Percentiles rank a stretch among this genome's conserved stretches.
phyloP scores from a whole-genome alignment of 2,797 vertebrate genomes.

The Poliocrania exsul region DNA sequence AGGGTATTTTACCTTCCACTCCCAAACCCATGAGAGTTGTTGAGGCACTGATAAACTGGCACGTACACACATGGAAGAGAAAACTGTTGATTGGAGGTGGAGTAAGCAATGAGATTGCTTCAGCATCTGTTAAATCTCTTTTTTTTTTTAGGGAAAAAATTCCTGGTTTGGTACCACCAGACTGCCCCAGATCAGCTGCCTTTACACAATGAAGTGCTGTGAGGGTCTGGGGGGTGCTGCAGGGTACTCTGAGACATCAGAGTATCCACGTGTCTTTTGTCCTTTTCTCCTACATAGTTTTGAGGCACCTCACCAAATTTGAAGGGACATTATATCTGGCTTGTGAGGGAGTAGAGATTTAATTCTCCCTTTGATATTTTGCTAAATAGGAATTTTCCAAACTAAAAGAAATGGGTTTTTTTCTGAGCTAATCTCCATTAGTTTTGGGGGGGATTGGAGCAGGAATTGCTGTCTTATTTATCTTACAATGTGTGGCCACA shows the following conservation, averaged over 20 bases:
- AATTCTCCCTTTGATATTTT: background rate
- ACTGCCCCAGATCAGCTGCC: background rate
- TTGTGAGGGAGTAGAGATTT: background rate
- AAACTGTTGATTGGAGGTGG: background rate
- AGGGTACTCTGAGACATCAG: background rate
- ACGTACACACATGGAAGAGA: fast-evolving
- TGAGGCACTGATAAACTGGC: background rate
- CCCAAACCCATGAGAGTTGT: background rate
- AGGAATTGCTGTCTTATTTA: background rate
- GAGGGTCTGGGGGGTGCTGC: background rate
- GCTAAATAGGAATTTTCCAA: background rate
- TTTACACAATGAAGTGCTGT: background rate
- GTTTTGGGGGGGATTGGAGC: fast-evolving
- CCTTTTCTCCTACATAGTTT: background rate
- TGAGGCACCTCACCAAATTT: background rate
- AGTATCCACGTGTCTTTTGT: background rate
- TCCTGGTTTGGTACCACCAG: background rate
- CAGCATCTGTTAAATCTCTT: background rate
- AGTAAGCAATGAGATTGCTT: background rate
- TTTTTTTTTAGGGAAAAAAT: background rate
- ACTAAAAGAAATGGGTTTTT: background rate
- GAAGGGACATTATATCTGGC: background rate
- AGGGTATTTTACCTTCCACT: background rate
- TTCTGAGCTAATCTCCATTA: background rate
- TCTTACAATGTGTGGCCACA: background rate